These are phyloP conservation scores for Romanogobio albipinnatus DNA, from an alignment of 2,113 vertebrate genomes.

Conservation along the genomic window DNA sequence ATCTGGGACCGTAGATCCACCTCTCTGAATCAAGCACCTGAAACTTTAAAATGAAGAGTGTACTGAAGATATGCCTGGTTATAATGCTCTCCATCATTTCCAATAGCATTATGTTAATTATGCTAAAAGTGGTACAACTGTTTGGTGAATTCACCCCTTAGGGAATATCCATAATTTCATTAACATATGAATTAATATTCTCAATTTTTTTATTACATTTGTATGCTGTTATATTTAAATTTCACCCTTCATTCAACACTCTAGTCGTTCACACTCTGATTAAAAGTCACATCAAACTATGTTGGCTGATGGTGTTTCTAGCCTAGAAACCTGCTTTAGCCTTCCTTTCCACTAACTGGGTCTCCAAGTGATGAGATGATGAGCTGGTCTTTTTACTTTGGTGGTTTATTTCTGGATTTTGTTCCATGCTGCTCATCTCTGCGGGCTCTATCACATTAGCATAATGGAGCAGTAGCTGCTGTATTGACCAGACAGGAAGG, in stretches of 20 bases:
- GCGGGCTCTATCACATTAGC: constrained; percentile 32
- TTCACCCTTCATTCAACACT: not conserved
- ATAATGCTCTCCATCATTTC: not conserved
- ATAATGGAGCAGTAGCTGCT: constrained; percentile 32
- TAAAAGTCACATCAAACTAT: not conserved
- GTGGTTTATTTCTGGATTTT: constrained; percentile 54
- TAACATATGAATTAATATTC: not conserved
- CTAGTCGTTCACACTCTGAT: not conserved
- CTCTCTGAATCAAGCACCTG: not conserved
- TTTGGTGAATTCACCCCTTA: not conserved
- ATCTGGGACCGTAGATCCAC: not conserved
- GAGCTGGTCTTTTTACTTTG: constrained; percentile 48
- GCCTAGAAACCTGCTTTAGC: constrained; percentile 52
- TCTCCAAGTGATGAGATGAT: constrained; percentile 43
- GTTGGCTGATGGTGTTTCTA: constrained; percentile 17
- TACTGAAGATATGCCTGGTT: not conserved
- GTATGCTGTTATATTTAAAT: not conserved
- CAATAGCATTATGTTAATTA: not conserved
- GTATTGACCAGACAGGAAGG: constrained; percentile 30
- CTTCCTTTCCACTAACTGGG: constrained; percentile 20
- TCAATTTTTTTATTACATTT: not conserved
- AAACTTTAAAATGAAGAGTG: not conserved
- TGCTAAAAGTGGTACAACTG: not conserved
- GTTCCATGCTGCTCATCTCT: constrained; percentile 47
- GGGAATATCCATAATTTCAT: not conserved